Evolutionary conservation across 2,113 vertebrate genomes (phyloP), one percentile per base, ranked within the genome.

Genomic region (Polypterus bichir): DNA sequence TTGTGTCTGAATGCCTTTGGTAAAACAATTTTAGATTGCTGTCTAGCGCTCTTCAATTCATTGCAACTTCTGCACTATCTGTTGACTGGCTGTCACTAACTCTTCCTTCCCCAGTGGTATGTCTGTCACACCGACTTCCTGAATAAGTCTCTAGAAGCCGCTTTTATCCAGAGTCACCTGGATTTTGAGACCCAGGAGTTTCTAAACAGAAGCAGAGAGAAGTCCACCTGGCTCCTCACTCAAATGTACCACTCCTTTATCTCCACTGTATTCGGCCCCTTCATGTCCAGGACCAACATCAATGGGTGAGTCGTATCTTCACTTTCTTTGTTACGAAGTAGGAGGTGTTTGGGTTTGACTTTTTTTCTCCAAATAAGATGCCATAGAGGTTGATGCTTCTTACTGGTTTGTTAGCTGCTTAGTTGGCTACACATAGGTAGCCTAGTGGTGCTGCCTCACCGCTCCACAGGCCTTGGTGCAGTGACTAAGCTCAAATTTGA

Each of bases 221-320:
- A 99, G 74, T 98, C 96, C 1, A 79, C 89, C 77, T 99, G 95
- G 92, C 66, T 99, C n/a, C 92, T 98, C 66, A 97, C 92, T 27
- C 96, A 99, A 65, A 84, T 98, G 45, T 98, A 97, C 65, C 92
- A 98, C 68, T 98, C 96, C 44, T 83, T 99, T 2, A 81, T 97
- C 64, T 97, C 93, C 9, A 91, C 90, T 4, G 80, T 97, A 73
- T 91, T 99, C 71, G 88, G 93, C 73, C 89, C 95, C 10, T 73
- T 99, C 73, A 89, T 98, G 79, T 99, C 96, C 45, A 92, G 93
- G 71, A 99, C 96, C 56, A 97, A 95, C 62, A 98, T 99, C 68
- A 99, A 99, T 49, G 96, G 96, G 96, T 97, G 82, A 89, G 83
- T 81, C 62, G 59, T 48, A 52, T 62, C 47, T 44, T 57, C 62